These are phyloP conservation scores for Andrena haemorrhoa DNA, from an alignment of 2,888 invertebrate species.

Conservation along the genomic window DNA sequence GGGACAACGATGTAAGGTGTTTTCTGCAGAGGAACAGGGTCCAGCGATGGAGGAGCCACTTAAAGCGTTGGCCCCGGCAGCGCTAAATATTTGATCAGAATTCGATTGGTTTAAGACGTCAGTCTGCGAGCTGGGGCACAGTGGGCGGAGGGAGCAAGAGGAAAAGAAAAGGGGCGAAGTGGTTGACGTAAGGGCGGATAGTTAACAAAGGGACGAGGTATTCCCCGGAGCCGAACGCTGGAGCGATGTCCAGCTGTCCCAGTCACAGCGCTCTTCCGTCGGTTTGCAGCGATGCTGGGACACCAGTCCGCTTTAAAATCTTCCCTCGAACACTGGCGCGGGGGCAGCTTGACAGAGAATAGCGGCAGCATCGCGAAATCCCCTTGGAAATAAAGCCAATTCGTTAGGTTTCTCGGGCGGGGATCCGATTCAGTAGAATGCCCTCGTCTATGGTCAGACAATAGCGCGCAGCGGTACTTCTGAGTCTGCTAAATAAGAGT, in stretches of 20 bases:
- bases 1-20: slow-evolving; percentile 71
- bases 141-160: slow-evolving; percentile 32
- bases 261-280: slow-evolving; percentile 74
- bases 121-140: slow-evolving; percentile 70
- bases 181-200: slow-evolving; percentile 72
- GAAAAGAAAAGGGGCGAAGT: slow-evolving; percentile 48
- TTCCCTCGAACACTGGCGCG: slow-evolving; percentile 53
- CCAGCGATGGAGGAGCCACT: slow-evolving; percentile 72
- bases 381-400: slow-evolving; percentile 79
- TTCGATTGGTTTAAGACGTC: slow-evolving; percentile 83
- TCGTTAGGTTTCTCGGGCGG: slow-evolving; percentile 72
- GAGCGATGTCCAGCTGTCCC: slow-evolving; percentile 80
- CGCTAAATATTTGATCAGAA: slow-evolving; percentile 83
- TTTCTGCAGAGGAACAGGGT: slow-evolving; percentile 69
- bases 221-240: slow-evolving; percentile 79
- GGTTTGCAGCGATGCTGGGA: slow-evolving; percentile 55
- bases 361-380: slow-evolving; percentile 37
- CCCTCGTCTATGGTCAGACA: slow-evolving; percentile 45
- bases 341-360: slow-evolving; percentile 46
- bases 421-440: slow-evolving; percentile 40
- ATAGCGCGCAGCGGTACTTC: not conserved
- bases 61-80: slow-evolving; percentile 75
- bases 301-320: slow-evolving; percentile 76
- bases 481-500: slow-evolving; percentile 14
- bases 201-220: slow-evolving; percentile 73